Evolutionary conservation across 1,140 invertebrate species (phyloP).

Genomic region (Drosophila orena): DNA sequence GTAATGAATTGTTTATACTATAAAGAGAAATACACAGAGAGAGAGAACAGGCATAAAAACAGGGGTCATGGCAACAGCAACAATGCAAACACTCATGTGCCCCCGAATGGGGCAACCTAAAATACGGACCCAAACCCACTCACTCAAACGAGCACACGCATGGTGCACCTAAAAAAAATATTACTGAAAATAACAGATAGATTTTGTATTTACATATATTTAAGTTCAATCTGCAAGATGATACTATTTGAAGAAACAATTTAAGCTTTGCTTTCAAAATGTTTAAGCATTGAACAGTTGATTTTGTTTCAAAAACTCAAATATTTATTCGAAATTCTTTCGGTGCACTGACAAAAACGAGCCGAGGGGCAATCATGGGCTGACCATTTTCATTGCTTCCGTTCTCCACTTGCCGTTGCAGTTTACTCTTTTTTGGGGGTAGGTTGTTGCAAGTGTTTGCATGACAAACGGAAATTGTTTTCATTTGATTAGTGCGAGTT

Average conservation of each 20-base stretch:
- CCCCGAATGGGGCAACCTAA: conserved; percentile 33
- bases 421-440: conserved; percentile 51
- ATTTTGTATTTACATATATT: no score
- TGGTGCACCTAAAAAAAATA: conserved; percentile 9
- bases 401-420: conserved; percentile 54
- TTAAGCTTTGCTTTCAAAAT: no score
- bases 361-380: conserved; percentile 54
- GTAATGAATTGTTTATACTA: conserved; percentile 76
- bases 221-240: no score
- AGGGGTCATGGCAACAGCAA: conserved; percentile 64
- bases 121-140: conserved; percentile 27
- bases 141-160: conserved; percentile 16
- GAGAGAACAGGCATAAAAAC: conserved; percentile 34
- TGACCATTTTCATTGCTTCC: conserved; percentile 73
- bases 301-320: no score
- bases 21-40: conserved; percentile 31
- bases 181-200: background rate
- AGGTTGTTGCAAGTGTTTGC: conserved; percentile 55
- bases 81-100: conserved; percentile 31
- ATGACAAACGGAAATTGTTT: conserved; percentile 75
- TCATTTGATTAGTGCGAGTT: conserved; percentile 70
- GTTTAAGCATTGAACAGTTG: no score
- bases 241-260: no score
- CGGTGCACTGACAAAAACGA: conserved; percentile 13
- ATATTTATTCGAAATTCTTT: background rate